These are phyloP conservation scores for Atethmia centrago DNA, from an alignment of 2,888 invertebrate genomes.

Conservation along the genomic window DNA sequence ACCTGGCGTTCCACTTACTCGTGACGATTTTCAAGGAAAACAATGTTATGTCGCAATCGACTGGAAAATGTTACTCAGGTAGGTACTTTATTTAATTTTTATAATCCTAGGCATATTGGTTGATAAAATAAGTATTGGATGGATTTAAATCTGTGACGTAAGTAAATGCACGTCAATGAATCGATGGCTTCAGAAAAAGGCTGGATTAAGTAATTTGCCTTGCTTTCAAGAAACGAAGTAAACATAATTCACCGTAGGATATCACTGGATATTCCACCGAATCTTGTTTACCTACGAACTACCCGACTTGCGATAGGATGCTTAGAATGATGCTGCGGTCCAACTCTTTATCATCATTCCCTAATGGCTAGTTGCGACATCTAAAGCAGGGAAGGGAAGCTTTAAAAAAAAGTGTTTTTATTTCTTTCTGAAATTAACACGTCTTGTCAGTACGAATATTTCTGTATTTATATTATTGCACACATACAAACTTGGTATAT, in stretches of 20 bases:
- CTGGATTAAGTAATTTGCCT: neutral
- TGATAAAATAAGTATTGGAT: neutral
- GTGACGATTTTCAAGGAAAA: slow-evolving; percentile 55
- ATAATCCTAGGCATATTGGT: neutral
- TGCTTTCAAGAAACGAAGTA: neutral
- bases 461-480: too few species aligned
- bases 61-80: slow-evolving; percentile 20
- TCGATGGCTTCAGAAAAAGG: neutral
- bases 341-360: neutral
- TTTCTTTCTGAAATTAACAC: too few species aligned
- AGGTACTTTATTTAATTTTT: neutral
- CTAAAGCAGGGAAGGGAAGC: neutral
- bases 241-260: neutral
- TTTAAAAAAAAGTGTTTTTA: too few species aligned
- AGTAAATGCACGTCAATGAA: neutral
- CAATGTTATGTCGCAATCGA: slow-evolving; percentile 28
- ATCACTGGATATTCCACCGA: neutral
- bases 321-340: neutral
- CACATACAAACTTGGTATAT: too few species aligned
- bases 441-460: too few species aligned
- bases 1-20: too few species aligned
- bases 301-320: neutral
- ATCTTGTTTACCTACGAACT: neutral
- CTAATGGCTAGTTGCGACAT: neutral
- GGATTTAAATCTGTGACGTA: too few species aligned